phyloP scores from a whole-genome alignment of 1,140 invertebrate genomes.

The Achatina immaculata region DNA sequence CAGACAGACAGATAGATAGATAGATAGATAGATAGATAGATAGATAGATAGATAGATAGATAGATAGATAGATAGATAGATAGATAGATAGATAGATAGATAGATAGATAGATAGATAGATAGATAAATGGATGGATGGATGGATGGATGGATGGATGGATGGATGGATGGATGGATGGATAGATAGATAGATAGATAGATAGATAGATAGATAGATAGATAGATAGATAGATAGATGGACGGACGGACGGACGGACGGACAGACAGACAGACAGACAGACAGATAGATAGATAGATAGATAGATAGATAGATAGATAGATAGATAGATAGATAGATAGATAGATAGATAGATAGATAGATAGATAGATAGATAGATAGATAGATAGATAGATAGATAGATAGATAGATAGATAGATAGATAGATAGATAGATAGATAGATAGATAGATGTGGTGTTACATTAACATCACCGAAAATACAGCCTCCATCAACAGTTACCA shows the following conservation, averaged over 20 bases:
- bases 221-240: slow-evolving; percentile 5
- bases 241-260: slow-evolving; percentile 1
- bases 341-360: too few species aligned
- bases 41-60: not conserved
- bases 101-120: not conserved
- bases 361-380: too few species aligned
- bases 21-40: too few species aligned
- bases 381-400: too few species aligned
- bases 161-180: not conserved
- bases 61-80: not conserved
- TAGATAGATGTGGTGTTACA: not conserved
- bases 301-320: too few species aligned
- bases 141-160: not conserved
- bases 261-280: not conserved
- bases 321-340: too few species aligned
- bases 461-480: too few species aligned
- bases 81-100: not conserved
- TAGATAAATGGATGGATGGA: not conserved
- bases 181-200: not conserved
- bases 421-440: too few species aligned
- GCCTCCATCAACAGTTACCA: too few species aligned
- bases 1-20: too few species aligned
- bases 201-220: not conserved
- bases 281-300: too few species aligned
- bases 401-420: too few species aligned